Conservation (phyloP, 2,888 invertebrate species). For the Eilema sororculum region DNA sequence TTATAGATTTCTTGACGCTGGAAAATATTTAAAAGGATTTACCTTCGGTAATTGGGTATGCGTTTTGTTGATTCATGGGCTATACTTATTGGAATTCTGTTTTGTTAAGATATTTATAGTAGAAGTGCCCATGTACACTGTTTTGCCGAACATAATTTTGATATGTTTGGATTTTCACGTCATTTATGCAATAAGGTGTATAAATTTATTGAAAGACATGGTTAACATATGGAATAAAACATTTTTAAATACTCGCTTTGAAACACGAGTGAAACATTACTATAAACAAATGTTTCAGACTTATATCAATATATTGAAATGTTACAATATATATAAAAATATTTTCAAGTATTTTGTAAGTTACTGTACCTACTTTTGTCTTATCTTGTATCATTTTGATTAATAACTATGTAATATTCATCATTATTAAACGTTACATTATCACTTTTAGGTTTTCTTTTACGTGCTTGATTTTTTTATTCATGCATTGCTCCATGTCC, state of each 20-base stretch:
- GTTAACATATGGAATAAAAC: slow-evolving; percentile 30
- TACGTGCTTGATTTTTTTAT: slow-evolving; percentile 2
- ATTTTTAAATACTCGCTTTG: slow-evolving; percentile 3
- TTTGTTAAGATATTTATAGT: neutral
- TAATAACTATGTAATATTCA: too few species aligned
- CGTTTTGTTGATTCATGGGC: neutral
- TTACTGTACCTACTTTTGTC: neutral
- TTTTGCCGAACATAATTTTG: neutral
- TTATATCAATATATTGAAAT: slow-evolving; percentile 22
- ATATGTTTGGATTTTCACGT: slow-evolving; percentile 22
- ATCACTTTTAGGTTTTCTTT: slow-evolving; percentile 9
- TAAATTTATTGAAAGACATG: slow-evolving; percentile 27
- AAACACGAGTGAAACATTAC: neutral
- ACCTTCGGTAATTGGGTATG: slow-evolving; percentile 21
- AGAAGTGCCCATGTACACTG: slow-evolving; percentile 5
- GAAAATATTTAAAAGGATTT: neutral
- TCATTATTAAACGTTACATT: too few species aligned
- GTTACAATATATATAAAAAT: slow-evolving; percentile 21
- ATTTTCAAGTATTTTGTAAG: slow-evolving; percentile 28
- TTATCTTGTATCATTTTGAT: neutral
- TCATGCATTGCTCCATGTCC: slow-evolving; percentile 10
- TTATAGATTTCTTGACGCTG: slow-evolving; percentile 21
- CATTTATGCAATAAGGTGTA: slow-evolving; percentile 21
- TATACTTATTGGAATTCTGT: neutral
- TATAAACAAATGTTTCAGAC: slow-evolving; percentile 16